phyloP scores from a whole-genome alignment of 2,113 vertebrate species.

The Megaptera novaeangliae region DNA sequence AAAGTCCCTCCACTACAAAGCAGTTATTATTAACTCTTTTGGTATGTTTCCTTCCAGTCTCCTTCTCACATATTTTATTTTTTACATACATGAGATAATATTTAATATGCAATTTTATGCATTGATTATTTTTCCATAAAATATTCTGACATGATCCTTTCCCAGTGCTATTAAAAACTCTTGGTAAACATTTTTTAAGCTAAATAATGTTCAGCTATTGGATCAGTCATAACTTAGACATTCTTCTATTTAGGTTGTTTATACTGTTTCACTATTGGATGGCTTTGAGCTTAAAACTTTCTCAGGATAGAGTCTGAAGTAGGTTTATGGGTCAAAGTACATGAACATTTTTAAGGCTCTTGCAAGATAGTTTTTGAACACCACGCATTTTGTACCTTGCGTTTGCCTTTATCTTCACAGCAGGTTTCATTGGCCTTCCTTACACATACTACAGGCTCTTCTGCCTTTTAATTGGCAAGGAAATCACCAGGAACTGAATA shows the following conservation, averaged over 20 bases:
- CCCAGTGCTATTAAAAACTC: background rate
- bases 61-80: background rate
- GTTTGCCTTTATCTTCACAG: background rate
- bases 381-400: background rate
- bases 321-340: background rate
- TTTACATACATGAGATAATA: background rate
- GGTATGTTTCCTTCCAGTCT: background rate
- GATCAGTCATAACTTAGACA: background rate
- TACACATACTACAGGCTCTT: background rate
- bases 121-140: background rate
- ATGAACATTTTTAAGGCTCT: background rate
- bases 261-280: background rate
- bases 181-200: background rate
- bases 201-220: slow-evolving; percentile 6
- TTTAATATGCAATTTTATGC: background rate
- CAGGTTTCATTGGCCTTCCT: slow-evolving; percentile 41
- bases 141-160: background rate
- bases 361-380: background rate
- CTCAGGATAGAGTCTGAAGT: background rate
- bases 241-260: background rate
- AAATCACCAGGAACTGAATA: slow-evolving; percentile 48
- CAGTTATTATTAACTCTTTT: background rate
- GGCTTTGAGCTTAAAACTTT: background rate
- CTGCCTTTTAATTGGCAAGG: slow-evolving; percentile 58
- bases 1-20: background rate